Evolutionary conservation across 1,140 invertebrate species (phyloP).

Genomic region (Nephila pilipes): DNA sequence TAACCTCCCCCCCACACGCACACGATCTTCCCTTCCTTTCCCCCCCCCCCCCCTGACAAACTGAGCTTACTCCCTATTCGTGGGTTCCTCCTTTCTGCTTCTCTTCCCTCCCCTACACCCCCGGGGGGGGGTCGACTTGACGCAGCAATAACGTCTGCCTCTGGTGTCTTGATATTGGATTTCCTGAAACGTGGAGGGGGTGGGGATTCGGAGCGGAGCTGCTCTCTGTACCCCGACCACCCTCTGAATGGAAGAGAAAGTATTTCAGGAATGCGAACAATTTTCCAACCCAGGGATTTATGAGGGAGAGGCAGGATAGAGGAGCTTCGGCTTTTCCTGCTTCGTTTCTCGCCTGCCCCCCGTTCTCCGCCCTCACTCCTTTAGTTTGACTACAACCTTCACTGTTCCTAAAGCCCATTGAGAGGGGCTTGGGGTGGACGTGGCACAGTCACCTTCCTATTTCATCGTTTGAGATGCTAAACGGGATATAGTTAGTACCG

Average conservation of each 20-base stretch:
- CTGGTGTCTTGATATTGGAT: constrained; percentile 77
- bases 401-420: constrained; percentile 58
- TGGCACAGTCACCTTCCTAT: constrained; percentile 74
- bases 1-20: constrained; percentile 46
- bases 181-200: constrained; percentile 68
- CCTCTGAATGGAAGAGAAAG: constrained; percentile 72
- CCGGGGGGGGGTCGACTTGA: constrained; percentile 53
- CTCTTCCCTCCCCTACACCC: constrained; percentile 18
- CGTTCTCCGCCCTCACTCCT: constrained; percentile 38
- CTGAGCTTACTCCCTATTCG: constrained; percentile 63
- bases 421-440: constrained; percentile 16
- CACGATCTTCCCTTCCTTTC: neutral
- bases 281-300: constrained; percentile 77
- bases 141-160: constrained; percentile 67
- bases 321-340: constrained; percentile 70
- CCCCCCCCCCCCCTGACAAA: constrained; percentile 49
- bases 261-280: constrained; percentile 77
- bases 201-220: constrained; percentile 27
- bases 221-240: neutral
- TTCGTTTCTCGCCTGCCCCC: constrained; percentile 43
- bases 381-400: constrained; percentile 72
- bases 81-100: constrained; percentile 49
- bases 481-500: constrained; percentile 75
- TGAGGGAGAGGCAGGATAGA: constrained; percentile 62
- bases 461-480: constrained; percentile 76